Evolutionary conservation across 1,140 invertebrate species (phyloP), one percentile per base, ranked within the genome.

Genomic region (Muscidifurax raptorellus): DNA sequence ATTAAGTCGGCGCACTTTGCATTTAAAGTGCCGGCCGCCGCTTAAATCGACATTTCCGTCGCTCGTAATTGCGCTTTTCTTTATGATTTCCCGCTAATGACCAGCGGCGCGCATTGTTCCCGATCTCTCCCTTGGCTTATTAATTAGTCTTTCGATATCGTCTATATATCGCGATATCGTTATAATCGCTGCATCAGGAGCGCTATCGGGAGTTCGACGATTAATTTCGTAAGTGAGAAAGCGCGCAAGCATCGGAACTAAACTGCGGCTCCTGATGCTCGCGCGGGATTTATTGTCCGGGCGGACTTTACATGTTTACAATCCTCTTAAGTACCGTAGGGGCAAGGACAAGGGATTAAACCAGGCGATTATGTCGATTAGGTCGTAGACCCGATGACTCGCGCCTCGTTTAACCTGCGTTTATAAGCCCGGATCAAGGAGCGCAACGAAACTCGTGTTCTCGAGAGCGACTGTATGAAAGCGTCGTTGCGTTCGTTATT

Each of bases 31-130:
- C 66, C 27, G 27, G 52, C 12, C 52, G 59, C 66, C 78, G 25
- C 66, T 80, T 47, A 71, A 80, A 80, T 80, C 78, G 78, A 80
- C 78, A 28, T 69, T 80, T 71, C 66, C 32, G 77, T 79, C 78
- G n/a, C 25, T 69, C 36, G 32, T 71, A 80, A 80, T 80, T 80
- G 66, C 32, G 36, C 12, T 47, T 80, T 71, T 80, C 77, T 67
- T 79, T 67, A 40, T 67, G 32, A 25, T 40, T 79, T 32, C 77
- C n/a, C 36, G 30, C 76, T 64, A 64, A 78, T 64, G 76, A 78
- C n/a, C 47, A 13, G 10, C 52, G n/a, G 1, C 27, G 6, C 28
- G 18, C 28, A n/a, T n/a, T 78, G 30, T 78, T 64, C 76, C 28
- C 6, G 18, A 59, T 3, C 52, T 22, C 47, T 52, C 47, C n/a